Conservation (phyloP, 2,797 vertebrate species). For the Brachyalestes nurse region DNA sequence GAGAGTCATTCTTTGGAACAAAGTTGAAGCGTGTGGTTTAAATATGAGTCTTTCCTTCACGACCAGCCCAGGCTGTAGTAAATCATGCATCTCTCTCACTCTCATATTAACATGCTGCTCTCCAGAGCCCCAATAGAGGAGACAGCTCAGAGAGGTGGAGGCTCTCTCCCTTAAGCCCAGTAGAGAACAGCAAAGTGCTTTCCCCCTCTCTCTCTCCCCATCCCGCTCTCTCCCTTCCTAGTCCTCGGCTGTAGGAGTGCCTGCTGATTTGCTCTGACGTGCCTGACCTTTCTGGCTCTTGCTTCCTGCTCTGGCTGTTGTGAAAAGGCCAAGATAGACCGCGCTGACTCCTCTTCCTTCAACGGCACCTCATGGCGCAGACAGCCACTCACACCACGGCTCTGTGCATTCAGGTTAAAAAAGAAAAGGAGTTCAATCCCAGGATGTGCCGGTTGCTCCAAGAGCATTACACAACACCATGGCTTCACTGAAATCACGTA, state of each 20-base stretch:
- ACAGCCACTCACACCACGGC: constrained; percentile 48
- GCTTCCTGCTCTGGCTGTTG: constrained; percentile 51
- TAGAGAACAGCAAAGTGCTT: constrained; percentile 17
- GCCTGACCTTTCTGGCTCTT: constrained; percentile 76
- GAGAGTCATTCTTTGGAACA: background rate
- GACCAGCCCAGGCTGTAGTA: constrained; percentile 16
- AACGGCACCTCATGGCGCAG: constrained; percentile 23
- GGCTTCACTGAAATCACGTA: background rate
- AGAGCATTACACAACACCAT: constrained; percentile 27
- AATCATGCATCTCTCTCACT: constrained; percentile 43
- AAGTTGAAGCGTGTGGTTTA: background rate
- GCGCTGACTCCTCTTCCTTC: constrained; percentile 40
- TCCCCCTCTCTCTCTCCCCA: constrained; percentile 14
- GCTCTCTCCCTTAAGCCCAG: constrained; percentile 4
- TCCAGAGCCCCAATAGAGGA: constrained; percentile 61
- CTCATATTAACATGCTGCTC: constrained; percentile 57
- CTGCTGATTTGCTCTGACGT: constrained; percentile 76
- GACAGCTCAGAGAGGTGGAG: constrained; percentile 63
- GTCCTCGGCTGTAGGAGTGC: constrained; percentile 69
- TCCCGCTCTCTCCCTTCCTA: constrained; percentile 40
- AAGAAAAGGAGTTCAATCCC: constrained; percentile 23
- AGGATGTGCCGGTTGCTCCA: background rate
- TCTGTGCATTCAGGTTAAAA: constrained; percentile 60
- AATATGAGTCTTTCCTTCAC: background rate
- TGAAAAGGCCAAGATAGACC: constrained; percentile 74